These are phyloP conservation scores for Amphibalanus amphitrite DNA, from an alignment of 1,140 invertebrate genomes.

Conservation along the genomic window DNA sequence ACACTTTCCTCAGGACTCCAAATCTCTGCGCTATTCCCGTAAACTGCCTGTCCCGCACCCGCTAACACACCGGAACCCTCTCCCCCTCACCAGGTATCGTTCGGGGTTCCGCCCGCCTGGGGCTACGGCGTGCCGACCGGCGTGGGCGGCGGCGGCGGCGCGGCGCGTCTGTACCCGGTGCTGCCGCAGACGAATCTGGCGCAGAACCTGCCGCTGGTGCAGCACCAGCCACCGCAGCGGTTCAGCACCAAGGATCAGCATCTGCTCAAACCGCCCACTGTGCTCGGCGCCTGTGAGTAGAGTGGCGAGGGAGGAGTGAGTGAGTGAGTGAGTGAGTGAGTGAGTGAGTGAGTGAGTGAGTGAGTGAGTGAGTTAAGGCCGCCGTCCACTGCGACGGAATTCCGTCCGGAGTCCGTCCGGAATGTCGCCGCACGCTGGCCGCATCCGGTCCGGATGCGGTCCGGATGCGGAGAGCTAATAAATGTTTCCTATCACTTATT, in stretches of 20 bases:
- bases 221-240: slow-evolving; percentile 58
- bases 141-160: neutral
- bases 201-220: slow-evolving; percentile 51
- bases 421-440: too few relatives aligned
- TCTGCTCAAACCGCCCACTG: slow-evolving; percentile 72
- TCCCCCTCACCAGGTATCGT: neutral
- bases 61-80: neutral
- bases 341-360: too few relatives aligned
- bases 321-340: too few relatives aligned
- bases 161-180: slow-evolving; percentile 21
- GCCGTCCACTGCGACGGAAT: too few relatives aligned
- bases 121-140: neutral
- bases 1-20: neutral
- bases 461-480: too few relatives aligned
- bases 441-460: too few relatives aligned
- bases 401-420: too few relatives aligned
- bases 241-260: slow-evolving; percentile 85
- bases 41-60: neutral
- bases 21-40: neutral
- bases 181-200: slow-evolving; percentile 47
- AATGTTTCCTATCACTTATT: too few relatives aligned
- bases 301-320: too few relatives aligned
- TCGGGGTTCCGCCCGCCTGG: neutral
- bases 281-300: slow-evolving; percentile 65
- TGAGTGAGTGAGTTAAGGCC: too few relatives aligned